These are phyloP conservation scores for Laterallus jamaicensis DNA, from an alignment of 2,113 vertebrate species.

Conservation along the genomic window DNA sequence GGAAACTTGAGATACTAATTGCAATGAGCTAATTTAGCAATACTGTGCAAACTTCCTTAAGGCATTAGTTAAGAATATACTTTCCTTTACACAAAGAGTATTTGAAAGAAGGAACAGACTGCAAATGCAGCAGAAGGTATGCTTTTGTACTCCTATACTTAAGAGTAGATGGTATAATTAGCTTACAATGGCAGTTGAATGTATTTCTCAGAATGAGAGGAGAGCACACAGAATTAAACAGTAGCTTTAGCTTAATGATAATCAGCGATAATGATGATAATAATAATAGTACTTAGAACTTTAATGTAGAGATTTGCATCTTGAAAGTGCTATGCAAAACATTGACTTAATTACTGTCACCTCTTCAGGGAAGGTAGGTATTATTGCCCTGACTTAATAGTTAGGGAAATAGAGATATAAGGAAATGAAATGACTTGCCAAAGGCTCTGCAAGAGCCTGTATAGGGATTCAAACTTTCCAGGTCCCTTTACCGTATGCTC, in stretches of 20 bases:
- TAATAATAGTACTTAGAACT: constrained; percentile 59
- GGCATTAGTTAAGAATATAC: constrained; percentile 65
- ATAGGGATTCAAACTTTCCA: constrained; percentile 43
- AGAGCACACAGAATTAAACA: constrained; percentile 44
- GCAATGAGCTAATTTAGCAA: constrained; percentile 60
- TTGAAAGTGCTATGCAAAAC: constrained; percentile 67
- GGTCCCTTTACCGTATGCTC: neutral
- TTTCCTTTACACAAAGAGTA: constrained; percentile 59
- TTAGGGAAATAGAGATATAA: constrained; percentile 55
- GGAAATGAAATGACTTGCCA: constrained; percentile 41
- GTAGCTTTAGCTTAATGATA: constrained; percentile 58
- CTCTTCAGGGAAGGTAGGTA: constrained; percentile 56
- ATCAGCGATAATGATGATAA: constrained; percentile 61
- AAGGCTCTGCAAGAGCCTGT: constrained; percentile 25
- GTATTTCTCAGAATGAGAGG: constrained; percentile 6
- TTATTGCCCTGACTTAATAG: constrained; percentile 55
- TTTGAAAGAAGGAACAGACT: constrained; percentile 47
- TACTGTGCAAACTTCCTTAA: constrained; percentile 53
- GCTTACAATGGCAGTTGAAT: constrained; percentile 48
- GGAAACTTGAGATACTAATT: constrained; percentile 66
- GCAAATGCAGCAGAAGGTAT: constrained; percentile 53
- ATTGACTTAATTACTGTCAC: constrained; percentile 71
- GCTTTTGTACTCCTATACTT: constrained; percentile 37
- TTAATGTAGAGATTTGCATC: constrained; percentile 67
- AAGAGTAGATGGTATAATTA: constrained; percentile 68